These are phyloP conservation scores for Epizoanthus stellaris DNA, from an alignment of 92 coral and sea anemone species.

Conservation along the genomic window DNA sequence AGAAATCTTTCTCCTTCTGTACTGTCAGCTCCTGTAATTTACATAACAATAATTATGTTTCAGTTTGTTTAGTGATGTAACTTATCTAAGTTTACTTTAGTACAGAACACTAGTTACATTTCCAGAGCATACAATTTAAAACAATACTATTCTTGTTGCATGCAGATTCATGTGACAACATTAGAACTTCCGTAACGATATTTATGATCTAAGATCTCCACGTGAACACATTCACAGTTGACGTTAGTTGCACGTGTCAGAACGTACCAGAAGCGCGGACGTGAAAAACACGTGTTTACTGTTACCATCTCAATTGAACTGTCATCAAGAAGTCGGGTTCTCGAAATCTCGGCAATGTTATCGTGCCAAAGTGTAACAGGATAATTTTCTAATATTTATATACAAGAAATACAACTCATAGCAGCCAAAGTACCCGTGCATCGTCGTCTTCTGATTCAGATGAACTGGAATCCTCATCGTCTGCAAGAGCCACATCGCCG, in stretches of 20 bases:
- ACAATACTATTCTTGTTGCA: too few relatives aligned
- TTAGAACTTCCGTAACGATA: background rate
- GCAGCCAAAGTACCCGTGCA: slow-evolving; percentile 70
- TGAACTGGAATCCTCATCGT: slow-evolving; percentile 77
- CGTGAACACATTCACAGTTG: background rate
- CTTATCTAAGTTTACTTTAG: background rate
- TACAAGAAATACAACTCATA: background rate
- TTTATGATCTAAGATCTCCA: background rate
- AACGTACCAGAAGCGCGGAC: background rate
- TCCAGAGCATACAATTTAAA: background rate
- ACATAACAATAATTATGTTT: background rate
- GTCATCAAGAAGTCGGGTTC: background rate
- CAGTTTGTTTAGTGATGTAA: background rate
- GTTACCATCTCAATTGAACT: background rate
- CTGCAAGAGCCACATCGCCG: slow-evolving; percentile 63
- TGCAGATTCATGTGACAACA: background rate
- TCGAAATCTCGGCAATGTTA: too few relatives aligned
- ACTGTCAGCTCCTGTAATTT: slow-evolving; percentile 74
- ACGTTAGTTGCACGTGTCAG: background rate
- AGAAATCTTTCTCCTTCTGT: slow-evolving; percentile 88
- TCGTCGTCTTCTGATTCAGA: slow-evolving; percentile 96
- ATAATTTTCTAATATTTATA: background rate
- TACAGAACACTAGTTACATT: background rate
- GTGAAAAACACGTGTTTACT: background rate
- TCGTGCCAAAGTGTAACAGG: too few relatives aligned